These are phyloP conservation scores for Leptopilina drosophilae DNA, from an alignment of 2,888 invertebrate species.

Conservation along the genomic window DNA sequence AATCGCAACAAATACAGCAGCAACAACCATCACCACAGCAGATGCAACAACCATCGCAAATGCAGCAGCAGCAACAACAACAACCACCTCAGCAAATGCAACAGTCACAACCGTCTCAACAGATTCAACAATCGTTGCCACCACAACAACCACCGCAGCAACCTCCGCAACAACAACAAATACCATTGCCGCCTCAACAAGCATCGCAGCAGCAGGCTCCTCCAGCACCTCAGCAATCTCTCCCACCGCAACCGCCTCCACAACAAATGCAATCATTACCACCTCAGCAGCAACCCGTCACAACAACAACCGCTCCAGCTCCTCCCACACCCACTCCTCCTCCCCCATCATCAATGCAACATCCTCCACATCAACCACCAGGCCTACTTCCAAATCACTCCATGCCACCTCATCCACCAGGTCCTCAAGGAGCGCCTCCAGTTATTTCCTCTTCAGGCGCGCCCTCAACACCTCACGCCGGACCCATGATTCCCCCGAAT, in stretches of 20 bases:
- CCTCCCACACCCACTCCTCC: conserved; percentile 73
- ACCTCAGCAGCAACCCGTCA: conserved; percentile 57
- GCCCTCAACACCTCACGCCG: conserved; percentile 64
- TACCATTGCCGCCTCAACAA: conserved; percentile 45
- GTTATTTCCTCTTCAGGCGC: conserved; percentile 70
- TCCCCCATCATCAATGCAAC: conserved; percentile 71
- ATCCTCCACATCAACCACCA: conserved; percentile 67
- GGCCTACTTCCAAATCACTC: conserved; percentile 74
- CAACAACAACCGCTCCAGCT: conserved; percentile 66
- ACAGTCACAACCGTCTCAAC: conserved; percentile 75
- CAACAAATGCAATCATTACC: conserved; percentile 54
- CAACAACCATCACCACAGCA: conserved; percentile 41
- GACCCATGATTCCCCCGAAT: conserved; percentile 71
- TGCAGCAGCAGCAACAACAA: conserved; percentile 56
- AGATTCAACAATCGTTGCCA: conserved; percentile 69
- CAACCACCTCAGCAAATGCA: conserved; percentile 78
- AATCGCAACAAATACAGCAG: conserved; percentile 52
- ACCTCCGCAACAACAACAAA: conserved; percentile 58
- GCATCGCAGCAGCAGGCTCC: conserved; percentile 53
- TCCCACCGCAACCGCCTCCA: conserved; percentile 57
- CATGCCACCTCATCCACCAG: conserved; percentile 68
- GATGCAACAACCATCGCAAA: conserved; percentile 33
- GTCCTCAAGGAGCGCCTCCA: conserved; percentile 59
- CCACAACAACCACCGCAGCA: conserved; percentile 45
- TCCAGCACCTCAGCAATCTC: conserved; percentile 65